Percentiles rank a stretch among this genome's conserved stretches.
Conservation (phyloP, 2,797 vertebrate species). For the Streptopelia turtur region DNA sequence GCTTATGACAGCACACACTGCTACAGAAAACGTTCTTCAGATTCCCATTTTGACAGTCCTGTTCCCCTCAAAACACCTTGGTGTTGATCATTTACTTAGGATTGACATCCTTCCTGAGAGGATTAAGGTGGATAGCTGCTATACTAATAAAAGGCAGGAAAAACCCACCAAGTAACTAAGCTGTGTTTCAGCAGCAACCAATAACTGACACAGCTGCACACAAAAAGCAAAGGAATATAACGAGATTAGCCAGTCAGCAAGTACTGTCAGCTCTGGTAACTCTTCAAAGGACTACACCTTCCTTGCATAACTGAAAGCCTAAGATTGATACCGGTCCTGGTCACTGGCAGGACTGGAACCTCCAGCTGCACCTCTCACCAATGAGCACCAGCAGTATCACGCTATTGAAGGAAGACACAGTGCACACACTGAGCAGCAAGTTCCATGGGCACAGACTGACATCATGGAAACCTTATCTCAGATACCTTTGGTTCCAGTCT, state of each 20-base stretch:
- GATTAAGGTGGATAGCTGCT: background rate
- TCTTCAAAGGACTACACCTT: background rate
- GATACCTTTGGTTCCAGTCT: background rate
- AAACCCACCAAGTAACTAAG: background rate
- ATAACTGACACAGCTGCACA: background rate
- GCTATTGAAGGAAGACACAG: accelerated
- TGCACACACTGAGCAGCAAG: background rate
- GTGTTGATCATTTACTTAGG: background rate
- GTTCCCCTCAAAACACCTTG: background rate
- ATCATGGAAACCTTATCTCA: background rate
- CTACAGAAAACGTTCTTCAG: background rate
- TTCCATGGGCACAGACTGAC: background rate
- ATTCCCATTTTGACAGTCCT: background rate
- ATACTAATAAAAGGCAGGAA: background rate
- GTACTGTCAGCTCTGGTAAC: background rate
- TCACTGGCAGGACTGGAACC: background rate
- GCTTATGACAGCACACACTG: background rate
- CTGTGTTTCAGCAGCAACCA: background rate
- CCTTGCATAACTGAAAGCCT: background rate
- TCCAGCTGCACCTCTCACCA: background rate
- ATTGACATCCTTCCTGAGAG: background rate
- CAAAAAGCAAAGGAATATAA: background rate
- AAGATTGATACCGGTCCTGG: background rate
- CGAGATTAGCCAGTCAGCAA: background rate
- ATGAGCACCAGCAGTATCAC: background rate